Base-by-base conservation (phyloP, 1,140 invertebrate genomes). In the Aphis craccivora region DNA sequence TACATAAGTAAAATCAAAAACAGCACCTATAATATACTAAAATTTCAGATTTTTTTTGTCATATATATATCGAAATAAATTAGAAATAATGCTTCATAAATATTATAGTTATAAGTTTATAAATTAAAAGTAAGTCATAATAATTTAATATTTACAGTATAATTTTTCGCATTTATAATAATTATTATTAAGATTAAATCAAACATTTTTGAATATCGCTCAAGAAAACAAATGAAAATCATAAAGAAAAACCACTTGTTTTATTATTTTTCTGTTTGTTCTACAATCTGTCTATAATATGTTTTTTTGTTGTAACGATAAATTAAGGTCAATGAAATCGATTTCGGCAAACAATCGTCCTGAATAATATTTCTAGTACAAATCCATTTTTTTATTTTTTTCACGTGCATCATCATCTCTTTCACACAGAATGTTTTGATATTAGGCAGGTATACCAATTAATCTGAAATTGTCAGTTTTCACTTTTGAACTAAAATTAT, bases 321-420 rank as follows among this genome's bases (percentile, higher is more conserved):
- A 86, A 93, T 93, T 84, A 93, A 93, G 91, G 91, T 51, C 81
- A 84, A 93, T 40, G 76, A 48, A 84, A 93, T 93, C 81, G 23
- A 83, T 93, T 93, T 83, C 67, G 81, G 76, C 48, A 86, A 55
- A 86, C 81, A 45, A 93, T 55, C 76, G 81, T 84, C 91, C 91
- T 86, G 91, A 86, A 93, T 93, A 93, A 84, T 84, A 92, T 86
- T 76, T 93, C 67, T 83, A 35, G 67, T 84, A 45, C 43, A 92
- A 81, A 92, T 51, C 76, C n/a, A 92, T 92, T 92, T 92, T 92
- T 76, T 51, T n/a, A 11, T 45, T 43, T 84, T 67, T 84, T 25
- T 83, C 2, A 30, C 8, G 37, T 84, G 43, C 22, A 48, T 84
- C 23, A 14, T 40, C 37, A 43, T 40, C 84, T 45, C 4, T 18